A percentile compares a stretch with the other conserved stretches of the same genome.
These are phyloP conservation scores for Achatina immaculata DNA, from an alignment of 1,140 invertebrate genomes.

Conservation along the genomic window DNA sequence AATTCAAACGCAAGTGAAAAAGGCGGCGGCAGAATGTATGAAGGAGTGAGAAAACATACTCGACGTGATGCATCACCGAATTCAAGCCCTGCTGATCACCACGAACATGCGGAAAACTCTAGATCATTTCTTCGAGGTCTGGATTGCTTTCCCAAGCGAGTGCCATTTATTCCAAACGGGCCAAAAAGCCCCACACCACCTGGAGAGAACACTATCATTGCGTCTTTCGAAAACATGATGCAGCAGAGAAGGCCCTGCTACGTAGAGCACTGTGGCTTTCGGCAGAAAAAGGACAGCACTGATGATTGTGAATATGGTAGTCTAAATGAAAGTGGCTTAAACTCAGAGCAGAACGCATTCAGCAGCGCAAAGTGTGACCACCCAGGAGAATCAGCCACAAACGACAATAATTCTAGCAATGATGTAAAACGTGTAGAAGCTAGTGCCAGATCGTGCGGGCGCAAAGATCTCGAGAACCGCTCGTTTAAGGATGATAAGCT, in stretches of 20 bases:
- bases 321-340: not conserved
- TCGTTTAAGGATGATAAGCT: not conserved
- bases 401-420: not conserved
- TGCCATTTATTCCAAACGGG: no score
- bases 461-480: not conserved
- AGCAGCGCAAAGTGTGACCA: not conserved
- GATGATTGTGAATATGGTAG: not conserved
- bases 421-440: not conserved
- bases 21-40: not conserved
- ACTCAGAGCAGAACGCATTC: not conserved
- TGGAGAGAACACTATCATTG: not conserved
- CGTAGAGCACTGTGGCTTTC: conserved; percentile 17
- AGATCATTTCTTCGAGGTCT: not conserved
- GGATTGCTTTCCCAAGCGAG: no score
- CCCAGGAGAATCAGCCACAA: not conserved
- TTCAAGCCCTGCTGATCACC: not conserved
- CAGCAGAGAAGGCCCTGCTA: not conserved
- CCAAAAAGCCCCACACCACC: no score
- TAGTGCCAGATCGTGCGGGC: not conserved
- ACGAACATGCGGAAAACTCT: not conserved
- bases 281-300: not conserved
- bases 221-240: not conserved
- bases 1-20: not conserved
- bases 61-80: not conserved
- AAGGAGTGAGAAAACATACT: not conserved